Conservation (phyloP, 2,888 invertebrate genomes). For the Dorcus parallelipipedus region DNA sequence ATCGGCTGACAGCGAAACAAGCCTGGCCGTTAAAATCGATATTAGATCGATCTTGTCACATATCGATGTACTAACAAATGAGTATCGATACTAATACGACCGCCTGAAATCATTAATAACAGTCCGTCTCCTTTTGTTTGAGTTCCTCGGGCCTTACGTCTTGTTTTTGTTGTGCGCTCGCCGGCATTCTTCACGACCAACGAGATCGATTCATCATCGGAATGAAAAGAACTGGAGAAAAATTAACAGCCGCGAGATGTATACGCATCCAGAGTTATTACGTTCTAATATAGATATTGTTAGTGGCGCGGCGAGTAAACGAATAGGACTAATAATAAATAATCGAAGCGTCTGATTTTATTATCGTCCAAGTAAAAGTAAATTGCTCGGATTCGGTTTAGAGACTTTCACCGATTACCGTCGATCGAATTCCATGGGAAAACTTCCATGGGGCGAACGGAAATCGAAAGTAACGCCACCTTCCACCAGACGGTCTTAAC, state of each 20-base stretch:
- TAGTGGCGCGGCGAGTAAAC: no score
- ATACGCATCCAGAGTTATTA: no score
- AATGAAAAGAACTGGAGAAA: slow-evolving; percentile 14
- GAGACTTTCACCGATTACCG: no score
- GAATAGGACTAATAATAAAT: no score
- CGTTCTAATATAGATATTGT: no score
- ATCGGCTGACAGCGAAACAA: slow-evolving; percentile 8
- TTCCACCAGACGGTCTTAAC: no score
- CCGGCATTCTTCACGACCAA: slow-evolving; percentile 2
- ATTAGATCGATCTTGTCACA: slow-evolving; percentile 19
- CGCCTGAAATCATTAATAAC: slow-evolving; percentile 26
- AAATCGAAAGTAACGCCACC: no score
- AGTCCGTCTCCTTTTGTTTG: slow-evolving; percentile 19
- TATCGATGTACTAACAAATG: slow-evolving; percentile 27
- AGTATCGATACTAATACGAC: slow-evolving; percentile 28
- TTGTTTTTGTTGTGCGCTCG: slow-evolving; percentile 3
- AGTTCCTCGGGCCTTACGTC: slow-evolving; percentile 6
- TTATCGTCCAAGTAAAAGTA: no score
- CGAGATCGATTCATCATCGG: slow-evolving; percentile 15
- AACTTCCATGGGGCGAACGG: no score
- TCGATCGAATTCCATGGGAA: no score
- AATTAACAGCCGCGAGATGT: neutral
- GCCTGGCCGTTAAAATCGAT: neutral
- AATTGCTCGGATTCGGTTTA: no score
- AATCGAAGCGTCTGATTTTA: no score